Base-by-base conservation (phyloP, 2,888 invertebrate genomes). In the Ceramica pisi region DNA sequence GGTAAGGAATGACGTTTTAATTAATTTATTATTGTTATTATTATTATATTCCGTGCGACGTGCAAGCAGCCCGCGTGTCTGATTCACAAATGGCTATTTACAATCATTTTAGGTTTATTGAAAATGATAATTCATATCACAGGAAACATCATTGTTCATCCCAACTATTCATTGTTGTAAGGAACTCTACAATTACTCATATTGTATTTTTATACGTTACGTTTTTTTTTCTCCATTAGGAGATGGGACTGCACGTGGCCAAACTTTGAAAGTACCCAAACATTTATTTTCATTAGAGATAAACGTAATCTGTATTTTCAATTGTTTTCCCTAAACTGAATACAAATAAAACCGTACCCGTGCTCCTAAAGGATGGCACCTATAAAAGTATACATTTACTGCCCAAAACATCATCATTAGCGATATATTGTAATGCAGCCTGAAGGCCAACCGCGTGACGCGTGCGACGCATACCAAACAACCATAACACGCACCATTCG, bases 391-490 rank as follows among this genome's bases (percentile, higher is more conserved):
- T 85, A 75, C 68, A 83, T 82, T 84, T 75, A 78, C 83, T 82
- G 72, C 71, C 80, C 85, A 87, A 89, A 90, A 89, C 86, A 89
- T 88, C 83, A 82, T 88, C 89, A 91, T 91, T 91, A 91, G 85
- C 84, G 80, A 87, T 87, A 87, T 85, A 90, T 92, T 90, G 89
- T 88, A 89, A 92, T 91, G 86, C 88, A 86, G 81, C 81, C 86
- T 85, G 85, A 86, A 86, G 74, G 68, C 77, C 56, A 66, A 31
- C 68, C 71, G 76, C 2, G 53, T 21, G 21, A 41, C 78, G 71
- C 90, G 89, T 91, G 91, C 85, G 83, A 78, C 78, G 91, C 89
- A 91, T 92, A 78, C 70, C 80, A 87, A 91, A 88, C 86, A 81
- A 66, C 38, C 60, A 68, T 69, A 74, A 67, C 71, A 80, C 71